Conservation (phyloP, 1,140 invertebrate genomes). For the Eriosoma lanigerum region DNA sequence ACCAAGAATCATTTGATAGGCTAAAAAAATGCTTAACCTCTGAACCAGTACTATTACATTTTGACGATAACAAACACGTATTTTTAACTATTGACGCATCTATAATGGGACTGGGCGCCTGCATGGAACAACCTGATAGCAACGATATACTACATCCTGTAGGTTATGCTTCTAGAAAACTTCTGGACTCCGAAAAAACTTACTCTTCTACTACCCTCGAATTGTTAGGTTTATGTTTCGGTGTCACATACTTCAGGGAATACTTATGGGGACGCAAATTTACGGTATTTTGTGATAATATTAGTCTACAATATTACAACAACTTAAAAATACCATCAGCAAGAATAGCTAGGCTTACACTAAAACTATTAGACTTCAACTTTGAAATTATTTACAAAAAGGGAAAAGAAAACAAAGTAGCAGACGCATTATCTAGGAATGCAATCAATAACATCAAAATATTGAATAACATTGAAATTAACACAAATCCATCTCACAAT, state of each 20-base stretch:
- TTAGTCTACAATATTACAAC: background rate
- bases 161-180: background rate
- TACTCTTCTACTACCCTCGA: conserved; percentile 1
- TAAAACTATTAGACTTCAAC: background rate
- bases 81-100: background rate
- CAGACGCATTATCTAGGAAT: background rate
- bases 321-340: background rate
- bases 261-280: background rate
- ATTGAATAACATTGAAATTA: too few species aligned
- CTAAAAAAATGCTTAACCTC: background rate
- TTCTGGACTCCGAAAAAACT: background rate
- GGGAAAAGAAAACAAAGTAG: background rate
- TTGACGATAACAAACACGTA: background rate
- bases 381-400: background rate
- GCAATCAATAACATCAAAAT: background rate
- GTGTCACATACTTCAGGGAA: background rate
- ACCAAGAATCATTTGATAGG: background rate
- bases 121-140: background rate
- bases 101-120: background rate
- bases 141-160: background rate
- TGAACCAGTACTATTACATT: background rate
- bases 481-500: too few species aligned
- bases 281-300: conserved; percentile 12
- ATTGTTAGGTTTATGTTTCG: background rate
- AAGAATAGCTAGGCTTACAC: background rate